A percentile compares a stretch with the other conserved stretches of the same genome.
Evolutionary conservation across 2,797 vertebrate genomes (phyloP).

Genomic region (Serranus cabrilla): DNA sequence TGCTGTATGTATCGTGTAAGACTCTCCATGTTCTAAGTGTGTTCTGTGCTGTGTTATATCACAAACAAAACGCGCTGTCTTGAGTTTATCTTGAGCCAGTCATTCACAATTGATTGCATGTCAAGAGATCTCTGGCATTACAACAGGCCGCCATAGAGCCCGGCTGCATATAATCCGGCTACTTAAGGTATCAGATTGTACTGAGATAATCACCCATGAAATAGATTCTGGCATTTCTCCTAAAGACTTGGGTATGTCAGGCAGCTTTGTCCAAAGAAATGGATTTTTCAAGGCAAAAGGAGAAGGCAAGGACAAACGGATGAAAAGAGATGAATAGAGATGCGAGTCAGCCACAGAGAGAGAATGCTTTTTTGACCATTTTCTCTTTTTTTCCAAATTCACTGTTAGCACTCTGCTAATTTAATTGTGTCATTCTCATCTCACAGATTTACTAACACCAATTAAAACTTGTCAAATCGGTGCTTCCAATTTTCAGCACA

Average conservation of each 20-base stretch:
- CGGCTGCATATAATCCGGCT: constrained; percentile 70
- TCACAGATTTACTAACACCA: constrained; percentile 74
- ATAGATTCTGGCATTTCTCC: constrained; percentile 76
- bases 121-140: constrained; percentile 74
- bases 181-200: constrained; percentile 83
- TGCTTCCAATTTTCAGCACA: constrained; percentile 48
- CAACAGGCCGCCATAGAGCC: constrained; percentile 46
- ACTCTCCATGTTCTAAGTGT: constrained; percentile 25
- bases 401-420: constrained; percentile 49
- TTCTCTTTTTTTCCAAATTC: not conserved
- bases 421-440: constrained; percentile 59
- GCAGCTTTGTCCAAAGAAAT: constrained; percentile 63
- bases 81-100: constrained; percentile 72
- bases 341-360: constrained; percentile 7
- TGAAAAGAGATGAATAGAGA: constrained; percentile 46
- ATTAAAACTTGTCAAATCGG: constrained; percentile 77
- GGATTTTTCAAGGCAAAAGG: constrained; percentile 58
- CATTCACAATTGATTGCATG: constrained; percentile 79
- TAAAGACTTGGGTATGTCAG: constrained; percentile 67
- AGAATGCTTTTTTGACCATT: constrained; percentile 24
- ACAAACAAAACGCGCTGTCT: constrained; percentile 48
- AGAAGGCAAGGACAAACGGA: constrained; percentile 61
- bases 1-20: constrained; percentile 14
- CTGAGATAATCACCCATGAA: constrained; percentile 80
- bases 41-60: constrained; percentile 43